Conservation (phyloP, 2,888 invertebrate species). For the Gibbula magus region DNA sequence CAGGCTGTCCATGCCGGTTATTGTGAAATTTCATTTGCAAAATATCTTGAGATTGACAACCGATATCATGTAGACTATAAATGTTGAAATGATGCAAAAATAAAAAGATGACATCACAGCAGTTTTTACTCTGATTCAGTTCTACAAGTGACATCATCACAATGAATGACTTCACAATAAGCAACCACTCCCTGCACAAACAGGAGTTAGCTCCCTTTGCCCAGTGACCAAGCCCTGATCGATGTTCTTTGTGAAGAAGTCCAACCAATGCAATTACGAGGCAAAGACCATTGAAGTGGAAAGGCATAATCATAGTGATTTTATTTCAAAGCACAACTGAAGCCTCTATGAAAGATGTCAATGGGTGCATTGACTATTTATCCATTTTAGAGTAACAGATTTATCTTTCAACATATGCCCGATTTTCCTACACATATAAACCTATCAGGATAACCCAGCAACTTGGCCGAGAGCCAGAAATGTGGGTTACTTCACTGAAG, state of each 20-base stretch:
- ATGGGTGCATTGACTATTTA: too few relatives aligned
- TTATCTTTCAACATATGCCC: not conserved
- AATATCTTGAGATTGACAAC: too few relatives aligned
- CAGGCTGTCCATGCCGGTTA: not conserved
- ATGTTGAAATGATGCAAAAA: not conserved
- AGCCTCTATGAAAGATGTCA: too few relatives aligned
- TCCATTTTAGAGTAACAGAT: not conserved
- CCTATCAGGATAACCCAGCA: not conserved
- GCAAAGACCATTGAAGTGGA: not conserved
- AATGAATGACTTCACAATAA: not conserved
- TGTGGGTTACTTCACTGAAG: slow-evolving; percentile 11
- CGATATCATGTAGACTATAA: not conserved
- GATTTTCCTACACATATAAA: not conserved
- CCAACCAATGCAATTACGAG: too few relatives aligned
- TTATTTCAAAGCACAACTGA: not conserved
- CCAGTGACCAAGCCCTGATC: not conserved
- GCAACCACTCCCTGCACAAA: not conserved
- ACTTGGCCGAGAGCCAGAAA: not conserved
- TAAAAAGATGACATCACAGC: not conserved
- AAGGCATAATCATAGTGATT: not conserved
- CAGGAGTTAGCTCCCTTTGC: slow-evolving; percentile 19
- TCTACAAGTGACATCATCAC: slow-evolving; percentile 12
- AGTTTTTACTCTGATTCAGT: not conserved
- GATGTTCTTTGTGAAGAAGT: too few relatives aligned
- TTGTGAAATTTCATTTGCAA: not conserved